Percentiles rank a stretch among this genome's conserved stretches.
Evolutionary conservation across 2,888 invertebrate genomes (phyloP).

Genomic region (Lycophotia porphyrea): DNA sequence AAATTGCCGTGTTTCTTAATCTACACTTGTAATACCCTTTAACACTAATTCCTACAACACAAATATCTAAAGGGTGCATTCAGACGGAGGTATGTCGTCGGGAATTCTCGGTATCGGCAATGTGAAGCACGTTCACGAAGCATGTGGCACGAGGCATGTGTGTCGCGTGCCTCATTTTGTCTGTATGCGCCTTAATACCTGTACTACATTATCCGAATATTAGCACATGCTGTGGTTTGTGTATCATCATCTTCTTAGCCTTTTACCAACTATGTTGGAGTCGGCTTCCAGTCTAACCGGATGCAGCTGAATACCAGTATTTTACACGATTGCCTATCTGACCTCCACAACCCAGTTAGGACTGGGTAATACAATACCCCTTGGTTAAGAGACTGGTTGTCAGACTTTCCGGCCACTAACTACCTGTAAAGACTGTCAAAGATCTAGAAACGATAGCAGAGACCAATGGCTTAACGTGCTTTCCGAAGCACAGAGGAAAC

Average conservation of each 20-base stretch:
- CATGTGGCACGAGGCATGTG: conserved; percentile 25
- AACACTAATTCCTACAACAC: not conserved
- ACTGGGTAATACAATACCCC: too few relatives aligned
- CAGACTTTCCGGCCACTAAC: too few relatives aligned
- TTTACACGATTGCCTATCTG: not conserved
- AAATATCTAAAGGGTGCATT: conserved; percentile 12
- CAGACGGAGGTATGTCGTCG: conserved; percentile 2
- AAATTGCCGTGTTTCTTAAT: conserved; percentile 1
- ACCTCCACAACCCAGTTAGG: too few relatives aligned
- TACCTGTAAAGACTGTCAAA: too few relatives aligned
- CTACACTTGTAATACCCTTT: not conserved
- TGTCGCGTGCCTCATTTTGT: conserved; percentile 38
- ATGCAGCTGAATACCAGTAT: not conserved
- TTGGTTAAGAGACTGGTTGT: too few relatives aligned
- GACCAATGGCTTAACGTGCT: too few relatives aligned
- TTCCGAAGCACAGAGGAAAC: too few relatives aligned
- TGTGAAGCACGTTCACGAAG: conserved; percentile 18
- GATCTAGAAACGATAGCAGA: too few relatives aligned
- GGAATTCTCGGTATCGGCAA: conserved; percentile 27
- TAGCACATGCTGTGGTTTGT: not conserved
- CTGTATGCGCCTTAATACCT: conserved; percentile 41
- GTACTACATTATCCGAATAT: conserved; percentile 22
- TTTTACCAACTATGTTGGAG: not conserved
- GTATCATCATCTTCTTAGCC: not conserved
- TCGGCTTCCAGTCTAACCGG: not conserved